Conservation (phyloP, 2,113 vertebrate genomes). For the Lophius piscatorius region DNA sequence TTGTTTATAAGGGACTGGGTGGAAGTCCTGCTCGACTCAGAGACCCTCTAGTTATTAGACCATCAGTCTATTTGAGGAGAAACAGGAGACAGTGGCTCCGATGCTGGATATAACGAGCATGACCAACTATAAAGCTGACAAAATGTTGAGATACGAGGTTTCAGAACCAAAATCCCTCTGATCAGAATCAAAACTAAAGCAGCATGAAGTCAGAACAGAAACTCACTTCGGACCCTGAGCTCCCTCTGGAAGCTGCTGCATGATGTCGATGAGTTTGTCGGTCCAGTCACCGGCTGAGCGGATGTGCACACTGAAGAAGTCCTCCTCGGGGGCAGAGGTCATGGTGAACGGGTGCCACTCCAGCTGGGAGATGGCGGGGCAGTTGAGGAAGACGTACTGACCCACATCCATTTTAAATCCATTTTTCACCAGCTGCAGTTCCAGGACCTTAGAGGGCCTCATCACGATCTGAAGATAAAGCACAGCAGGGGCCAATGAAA, state of each 20-base stretch:
- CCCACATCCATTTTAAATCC: constrained; percentile 93
- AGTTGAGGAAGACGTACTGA: constrained; percentile 93
- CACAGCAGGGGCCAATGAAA: too few relatives aligned
- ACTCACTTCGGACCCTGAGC: constrained; percentile 83
- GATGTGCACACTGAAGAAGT: constrained; percentile 90
- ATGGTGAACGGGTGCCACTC: constrained; percentile 97
- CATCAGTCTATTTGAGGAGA: too few relatives aligned
- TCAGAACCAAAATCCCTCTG: too few relatives aligned
- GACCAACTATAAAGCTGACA: too few relatives aligned
- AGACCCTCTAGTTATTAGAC: too few relatives aligned
- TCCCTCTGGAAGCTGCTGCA: constrained; percentile 77
- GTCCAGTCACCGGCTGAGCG: constrained; percentile 90
- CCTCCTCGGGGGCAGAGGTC: constrained; percentile 91
- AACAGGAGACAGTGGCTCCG: too few relatives aligned
- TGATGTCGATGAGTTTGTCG: constrained; percentile 80
- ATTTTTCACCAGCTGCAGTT: constrained; percentile 89
- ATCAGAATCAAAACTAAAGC: too few relatives aligned
- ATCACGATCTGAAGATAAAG: constrained; percentile 81
- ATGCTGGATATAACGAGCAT: too few relatives aligned
- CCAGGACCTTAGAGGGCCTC: constrained; percentile 89
- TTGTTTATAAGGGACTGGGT: too few relatives aligned
- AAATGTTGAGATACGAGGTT: too few relatives aligned
- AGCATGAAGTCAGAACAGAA: too few relatives aligned
- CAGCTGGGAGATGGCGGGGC: constrained; percentile 84
- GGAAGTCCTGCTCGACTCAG: too few relatives aligned